Conservation (phyloP, 2,888 invertebrate species). For the Dynastes hyllus region DNA sequence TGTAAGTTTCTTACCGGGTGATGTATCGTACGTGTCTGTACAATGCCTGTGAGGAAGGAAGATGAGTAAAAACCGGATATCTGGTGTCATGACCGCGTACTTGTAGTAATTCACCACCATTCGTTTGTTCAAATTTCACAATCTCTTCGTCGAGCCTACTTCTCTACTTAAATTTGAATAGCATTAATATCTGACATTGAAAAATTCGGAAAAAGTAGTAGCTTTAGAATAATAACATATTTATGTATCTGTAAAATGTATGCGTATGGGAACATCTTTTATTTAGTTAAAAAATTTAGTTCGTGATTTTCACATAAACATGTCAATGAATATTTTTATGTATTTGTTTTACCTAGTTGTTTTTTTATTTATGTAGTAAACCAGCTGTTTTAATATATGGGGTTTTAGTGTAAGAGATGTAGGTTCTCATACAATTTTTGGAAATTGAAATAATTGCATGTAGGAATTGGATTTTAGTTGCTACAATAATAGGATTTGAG, state of each 20-base stretch:
- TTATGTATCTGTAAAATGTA: background rate
- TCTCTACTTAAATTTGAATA: slow-evolving; percentile 36
- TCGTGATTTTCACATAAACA: background rate
- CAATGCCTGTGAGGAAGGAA: background rate
- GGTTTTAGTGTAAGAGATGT: too few species aligned
- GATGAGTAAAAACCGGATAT: slow-evolving; percentile 42
- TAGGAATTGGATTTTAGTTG: too few species aligned
- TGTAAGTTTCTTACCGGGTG: slow-evolving; percentile 4
- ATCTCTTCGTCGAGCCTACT: slow-evolving; percentile 26
- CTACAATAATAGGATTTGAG: too few species aligned
- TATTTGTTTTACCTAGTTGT: too few species aligned
- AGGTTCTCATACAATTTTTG: too few species aligned
- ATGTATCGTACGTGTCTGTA: background rate
- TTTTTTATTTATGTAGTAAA: too few species aligned
- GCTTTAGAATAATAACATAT: background rate
- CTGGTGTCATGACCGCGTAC: slow-evolving; percentile 16
- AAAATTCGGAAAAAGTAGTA: background rate
- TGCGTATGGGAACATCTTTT: background rate
- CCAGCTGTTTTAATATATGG: too few species aligned
- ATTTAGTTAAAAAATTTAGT: slow-evolving; percentile 3
- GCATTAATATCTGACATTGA: background rate
- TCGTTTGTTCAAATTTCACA: slow-evolving; percentile 46
- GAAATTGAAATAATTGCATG: too few species aligned
- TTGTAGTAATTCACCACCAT: slow-evolving; percentile 12
- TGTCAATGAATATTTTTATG: too few species aligned